A percentile compares a stretch with the other conserved stretches of the same genome.
These are phyloP conservation scores for Oceanodroma leucorhoa DNA, from an alignment of 2,797 vertebrate genomes.

Conservation along the genomic window DNA sequence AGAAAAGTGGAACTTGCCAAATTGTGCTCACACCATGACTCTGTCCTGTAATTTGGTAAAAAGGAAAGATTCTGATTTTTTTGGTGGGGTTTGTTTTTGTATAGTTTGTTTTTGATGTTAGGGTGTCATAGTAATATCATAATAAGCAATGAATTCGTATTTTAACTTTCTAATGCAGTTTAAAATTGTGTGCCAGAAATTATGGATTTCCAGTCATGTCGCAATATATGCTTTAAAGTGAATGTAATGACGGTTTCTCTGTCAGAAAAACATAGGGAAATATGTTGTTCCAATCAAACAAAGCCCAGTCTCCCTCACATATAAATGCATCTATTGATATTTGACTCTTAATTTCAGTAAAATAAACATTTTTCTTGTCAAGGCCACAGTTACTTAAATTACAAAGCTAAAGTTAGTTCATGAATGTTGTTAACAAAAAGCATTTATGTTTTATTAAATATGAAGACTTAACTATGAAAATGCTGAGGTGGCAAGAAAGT, in stretches of 20 bases:
- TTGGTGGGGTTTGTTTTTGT: not conserved
- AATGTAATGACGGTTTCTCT: not conserved
- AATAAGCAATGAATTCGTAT: not conserved
- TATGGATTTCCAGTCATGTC: not conserved
- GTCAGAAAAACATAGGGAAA: not conserved
- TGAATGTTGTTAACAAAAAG: conserved; percentile 35
- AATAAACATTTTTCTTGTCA: not conserved
- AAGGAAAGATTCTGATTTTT: not conserved
- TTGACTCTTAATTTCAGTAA: conserved; percentile 6
- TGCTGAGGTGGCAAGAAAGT: conserved; percentile 53
- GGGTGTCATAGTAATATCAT: not conserved
- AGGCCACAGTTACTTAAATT: not conserved
- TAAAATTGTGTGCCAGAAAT: not conserved
- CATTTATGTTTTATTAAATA: conserved; percentile 37
- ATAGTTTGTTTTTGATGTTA: not conserved
- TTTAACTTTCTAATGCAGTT: not conserved
- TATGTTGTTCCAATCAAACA: not conserved
- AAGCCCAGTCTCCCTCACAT: not conserved
- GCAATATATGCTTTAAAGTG: not conserved
- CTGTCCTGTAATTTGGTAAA: not conserved
- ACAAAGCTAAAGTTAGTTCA: not conserved
- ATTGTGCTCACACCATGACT: not conserved
- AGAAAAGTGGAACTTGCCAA: not conserved
- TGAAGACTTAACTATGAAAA: conserved; percentile 33
- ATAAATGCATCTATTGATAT: not conserved